A percentile compares a stretch with the other conserved stretches of the same genome.
These are phyloP conservation scores for Heliopora coerulea DNA, from an alignment of 92 coral and sea anemone genomes.

Conservation along the genomic window DNA sequence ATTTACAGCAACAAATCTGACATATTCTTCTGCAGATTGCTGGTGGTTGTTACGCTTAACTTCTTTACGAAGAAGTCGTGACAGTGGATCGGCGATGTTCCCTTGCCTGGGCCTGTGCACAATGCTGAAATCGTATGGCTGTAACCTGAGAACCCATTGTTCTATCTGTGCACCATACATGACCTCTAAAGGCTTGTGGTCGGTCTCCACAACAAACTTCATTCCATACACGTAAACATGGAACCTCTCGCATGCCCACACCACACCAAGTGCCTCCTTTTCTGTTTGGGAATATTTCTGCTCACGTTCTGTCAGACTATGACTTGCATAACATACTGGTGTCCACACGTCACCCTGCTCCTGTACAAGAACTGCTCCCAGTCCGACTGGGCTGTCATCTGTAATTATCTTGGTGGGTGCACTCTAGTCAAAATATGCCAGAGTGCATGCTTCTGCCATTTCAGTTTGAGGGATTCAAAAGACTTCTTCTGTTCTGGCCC, in stretches of 20 bases:
- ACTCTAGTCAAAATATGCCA: conserved; percentile 25
- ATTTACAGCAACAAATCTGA: conserved; percentile 30
- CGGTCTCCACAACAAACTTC: not conserved
- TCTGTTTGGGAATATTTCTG: conserved; percentile 37
- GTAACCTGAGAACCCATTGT: conserved; percentile 45
- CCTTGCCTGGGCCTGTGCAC: conserved; percentile 23
- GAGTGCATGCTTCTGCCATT: not conserved
- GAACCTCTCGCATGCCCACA: conserved; percentile 26
- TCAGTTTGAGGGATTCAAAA: conserved; percentile 28
- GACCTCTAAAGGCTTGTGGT: conserved; percentile 35
- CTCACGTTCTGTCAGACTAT: conserved; percentile 34
- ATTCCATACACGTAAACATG: conserved; percentile 6
- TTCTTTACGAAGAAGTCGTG: conserved; percentile 27
- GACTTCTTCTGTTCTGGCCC: too few relatives aligned
- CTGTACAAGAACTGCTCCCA: conserved; percentile 35
- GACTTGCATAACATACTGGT: conserved; percentile 25
- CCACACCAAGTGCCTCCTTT: conserved; percentile 10
- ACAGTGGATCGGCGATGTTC: conserved; percentile 27
- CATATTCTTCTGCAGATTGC: conserved; percentile 22
- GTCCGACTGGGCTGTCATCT: conserved; percentile 45
- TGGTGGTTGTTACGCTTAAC: not conserved
- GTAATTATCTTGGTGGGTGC: conserved; percentile 29
- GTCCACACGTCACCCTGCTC: too few relatives aligned
- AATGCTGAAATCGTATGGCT: conserved; percentile 21
- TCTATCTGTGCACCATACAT: conserved; percentile 32